phyloP scores from a whole-genome alignment of 1,140 invertebrate species.

The Meloidogyne exigua region DNA sequence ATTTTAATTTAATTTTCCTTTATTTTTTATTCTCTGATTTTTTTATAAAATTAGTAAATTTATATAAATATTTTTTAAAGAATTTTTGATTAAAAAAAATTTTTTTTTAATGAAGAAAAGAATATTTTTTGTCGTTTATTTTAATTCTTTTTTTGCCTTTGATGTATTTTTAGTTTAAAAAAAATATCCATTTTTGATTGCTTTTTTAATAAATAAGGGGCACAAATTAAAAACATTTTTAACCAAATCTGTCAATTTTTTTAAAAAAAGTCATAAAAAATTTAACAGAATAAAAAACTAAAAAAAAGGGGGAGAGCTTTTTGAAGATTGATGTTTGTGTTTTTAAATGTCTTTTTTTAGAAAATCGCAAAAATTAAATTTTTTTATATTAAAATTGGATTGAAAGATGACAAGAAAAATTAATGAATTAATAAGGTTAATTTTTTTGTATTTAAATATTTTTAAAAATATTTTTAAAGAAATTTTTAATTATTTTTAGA shows the following conservation, averaged over 20 bases:
- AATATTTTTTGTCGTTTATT: background rate
- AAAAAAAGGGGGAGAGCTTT: too few relatives aligned
- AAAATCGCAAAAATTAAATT: background rate
- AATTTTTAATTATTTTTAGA: background rate
- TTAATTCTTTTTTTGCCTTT: background rate
- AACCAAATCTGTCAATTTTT: background rate
- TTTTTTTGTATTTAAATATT: too few relatives aligned
- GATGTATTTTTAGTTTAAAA: background rate
- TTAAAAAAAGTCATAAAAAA: background rate
- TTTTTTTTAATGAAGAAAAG: too few relatives aligned
- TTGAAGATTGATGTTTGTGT: background rate
- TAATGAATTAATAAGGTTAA: too few relatives aligned
- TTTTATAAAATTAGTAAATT: too few relatives aligned
- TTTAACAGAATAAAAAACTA: background rate
- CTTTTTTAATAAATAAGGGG: background rate
- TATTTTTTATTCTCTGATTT: too few relatives aligned
- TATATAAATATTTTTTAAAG: too few relatives aligned
- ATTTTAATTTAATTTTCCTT: too few relatives aligned
- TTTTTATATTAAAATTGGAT: background rate
- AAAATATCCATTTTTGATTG: conserved; percentile 2
- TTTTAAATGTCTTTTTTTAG: background rate
- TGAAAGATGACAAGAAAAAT: too few relatives aligned
- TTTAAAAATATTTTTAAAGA: too few relatives aligned
- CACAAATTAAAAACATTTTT: background rate
- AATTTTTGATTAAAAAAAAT: too few relatives aligned